phyloP scores from a whole-genome alignment of 2,113 vertebrate genomes.

The Paramisgurnus dabryanus region DNA sequence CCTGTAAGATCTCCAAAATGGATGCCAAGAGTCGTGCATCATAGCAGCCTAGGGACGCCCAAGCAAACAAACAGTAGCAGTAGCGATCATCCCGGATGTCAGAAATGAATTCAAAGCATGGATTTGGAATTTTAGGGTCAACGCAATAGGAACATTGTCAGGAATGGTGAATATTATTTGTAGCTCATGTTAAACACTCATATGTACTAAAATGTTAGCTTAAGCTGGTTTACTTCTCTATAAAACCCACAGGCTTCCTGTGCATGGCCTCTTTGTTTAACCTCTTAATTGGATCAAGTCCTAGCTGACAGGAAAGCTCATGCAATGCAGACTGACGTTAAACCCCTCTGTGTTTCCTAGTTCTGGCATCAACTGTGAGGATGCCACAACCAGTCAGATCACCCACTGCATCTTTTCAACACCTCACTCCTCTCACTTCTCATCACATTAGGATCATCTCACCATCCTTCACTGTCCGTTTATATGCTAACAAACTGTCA shows the following conservation, averaged over 20 bases:
- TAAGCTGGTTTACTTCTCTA: background rate
- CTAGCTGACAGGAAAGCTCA: slow-evolving; percentile 42
- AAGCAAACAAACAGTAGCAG: background rate
- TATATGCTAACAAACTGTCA: background rate
- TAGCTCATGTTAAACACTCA: too few relatives aligned
- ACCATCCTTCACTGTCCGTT: background rate
- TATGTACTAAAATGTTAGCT: too few relatives aligned
- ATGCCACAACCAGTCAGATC: slow-evolving; percentile 32
- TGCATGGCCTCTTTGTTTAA: slow-evolving; percentile 64
- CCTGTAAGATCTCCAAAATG: slow-evolving; percentile 21
- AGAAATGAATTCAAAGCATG: background rate
- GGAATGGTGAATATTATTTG: background rate
- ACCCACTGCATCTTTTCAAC: background rate
- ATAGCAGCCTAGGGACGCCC: background rate
- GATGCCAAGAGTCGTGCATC: slow-evolving; percentile 37
- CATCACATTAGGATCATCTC: background rate
- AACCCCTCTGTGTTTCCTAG: slow-evolving; percentile 13
- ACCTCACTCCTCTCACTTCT: background rate
- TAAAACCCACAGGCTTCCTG: slow-evolving; percentile 47
- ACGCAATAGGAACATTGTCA: background rate
- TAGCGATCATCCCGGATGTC: background rate
- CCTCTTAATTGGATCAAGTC: slow-evolving; percentile 66
- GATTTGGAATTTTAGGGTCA: background rate
- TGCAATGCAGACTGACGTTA: slow-evolving; percentile 52
- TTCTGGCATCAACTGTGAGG: background rate